Conservation (phyloP, 1,140 invertebrate genomes). For the Drosophila simulans region DNA sequence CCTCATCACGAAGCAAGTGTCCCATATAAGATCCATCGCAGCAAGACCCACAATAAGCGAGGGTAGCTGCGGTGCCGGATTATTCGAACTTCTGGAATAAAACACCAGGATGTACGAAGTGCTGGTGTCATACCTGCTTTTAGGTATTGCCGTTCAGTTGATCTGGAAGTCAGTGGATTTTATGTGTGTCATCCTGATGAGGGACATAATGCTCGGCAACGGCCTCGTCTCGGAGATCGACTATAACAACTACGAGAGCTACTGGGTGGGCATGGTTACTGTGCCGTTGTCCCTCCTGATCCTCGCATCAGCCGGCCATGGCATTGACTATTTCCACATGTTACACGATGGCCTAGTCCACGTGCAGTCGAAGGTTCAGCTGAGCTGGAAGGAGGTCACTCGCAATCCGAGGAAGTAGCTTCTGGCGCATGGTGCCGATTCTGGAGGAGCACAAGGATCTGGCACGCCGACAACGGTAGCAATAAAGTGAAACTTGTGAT, state of each 20-base stretch:
- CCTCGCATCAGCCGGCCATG: conserved; percentile 17
- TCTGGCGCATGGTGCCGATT: background rate
- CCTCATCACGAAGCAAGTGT: conserved; percentile 36
- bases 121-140: conserved; percentile 6
- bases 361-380: background rate
- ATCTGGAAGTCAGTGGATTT: conserved; percentile 33
- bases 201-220: background rate
- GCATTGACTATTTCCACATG: conserved; percentile 32
- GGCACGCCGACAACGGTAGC: background rate
- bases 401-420: background rate
- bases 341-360: background rate
- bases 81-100: background rate
- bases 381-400: background rate
- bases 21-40: conserved; percentile 37
- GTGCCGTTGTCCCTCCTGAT: conserved; percentile 35
- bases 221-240: background rate
- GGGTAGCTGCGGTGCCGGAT: conserved; percentile 2
- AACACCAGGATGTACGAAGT: background rate
- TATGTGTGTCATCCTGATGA: background rate
- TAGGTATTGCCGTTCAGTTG: conserved; percentile 19
- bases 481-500: conserved; percentile 13
- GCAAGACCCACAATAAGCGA: conserved; percentile 11
- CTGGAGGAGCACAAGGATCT: background rate
- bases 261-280: conserved; percentile 26
- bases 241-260: conserved; percentile 2